Percentiles rank a stretch among this genome's conserved stretches.
phyloP scores from a whole-genome alignment of 92 coral and sea anemone species.

The Zoanthus gigantus region DNA sequence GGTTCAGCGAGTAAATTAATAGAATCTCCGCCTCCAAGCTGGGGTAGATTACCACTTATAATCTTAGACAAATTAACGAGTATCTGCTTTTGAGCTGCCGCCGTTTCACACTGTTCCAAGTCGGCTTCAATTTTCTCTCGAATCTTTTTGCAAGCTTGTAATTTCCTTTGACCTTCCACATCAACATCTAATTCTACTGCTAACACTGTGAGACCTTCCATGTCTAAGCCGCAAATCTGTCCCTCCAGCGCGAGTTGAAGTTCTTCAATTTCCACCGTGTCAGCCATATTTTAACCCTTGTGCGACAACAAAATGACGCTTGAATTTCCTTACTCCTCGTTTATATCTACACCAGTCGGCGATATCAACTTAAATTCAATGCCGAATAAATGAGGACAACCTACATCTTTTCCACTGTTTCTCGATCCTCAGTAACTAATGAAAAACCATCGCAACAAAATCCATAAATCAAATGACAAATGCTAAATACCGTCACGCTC shows the following conservation, averaged over 20 bases:
- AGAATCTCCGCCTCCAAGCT: conserved; percentile 13
- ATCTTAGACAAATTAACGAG: conserved; percentile 20
- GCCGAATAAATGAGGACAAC: too few relatives aligned
- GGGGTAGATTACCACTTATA: background rate
- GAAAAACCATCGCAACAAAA: too few relatives aligned
- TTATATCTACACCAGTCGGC: too few relatives aligned
- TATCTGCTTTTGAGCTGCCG: background rate
- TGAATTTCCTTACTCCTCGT: too few relatives aligned
- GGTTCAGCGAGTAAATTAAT: background rate
- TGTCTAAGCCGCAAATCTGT: background rate
- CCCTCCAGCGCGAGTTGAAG: background rate
- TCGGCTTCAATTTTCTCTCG: background rate
- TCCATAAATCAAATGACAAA: too few relatives aligned
- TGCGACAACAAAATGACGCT: too few relatives aligned
- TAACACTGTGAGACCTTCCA: background rate
- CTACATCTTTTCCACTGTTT: too few relatives aligned
- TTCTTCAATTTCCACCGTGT: background rate
- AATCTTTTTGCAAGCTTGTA: background rate
- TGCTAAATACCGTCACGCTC: too few relatives aligned
- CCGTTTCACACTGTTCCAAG: background rate
- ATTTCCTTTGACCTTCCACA: background rate
- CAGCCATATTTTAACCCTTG: background rate
- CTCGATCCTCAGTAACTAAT: too few relatives aligned
- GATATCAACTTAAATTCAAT: too few relatives aligned
- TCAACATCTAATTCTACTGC: background rate